These are phyloP conservation scores for Tor tambroides DNA, from an alignment of 2,113 vertebrate genomes.

Conservation along the genomic window DNA sequence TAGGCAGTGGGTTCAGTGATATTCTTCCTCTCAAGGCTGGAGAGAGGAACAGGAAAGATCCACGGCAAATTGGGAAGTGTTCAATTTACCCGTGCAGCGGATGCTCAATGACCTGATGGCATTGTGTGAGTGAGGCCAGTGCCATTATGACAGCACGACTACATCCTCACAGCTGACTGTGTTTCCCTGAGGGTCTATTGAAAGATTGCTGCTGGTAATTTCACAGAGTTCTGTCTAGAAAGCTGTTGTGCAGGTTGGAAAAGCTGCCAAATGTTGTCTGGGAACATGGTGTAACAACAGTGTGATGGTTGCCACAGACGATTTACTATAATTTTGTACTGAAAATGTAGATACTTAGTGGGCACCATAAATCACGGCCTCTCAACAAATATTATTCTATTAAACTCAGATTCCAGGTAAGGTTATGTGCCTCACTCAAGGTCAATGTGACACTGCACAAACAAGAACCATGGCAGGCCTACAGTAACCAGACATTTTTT, in stretches of 20 bases:
- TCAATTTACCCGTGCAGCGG: constrained; percentile 29
- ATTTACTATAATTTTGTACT: constrained; percentile 5
- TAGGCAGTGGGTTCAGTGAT: not conserved
- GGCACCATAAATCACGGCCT: not conserved
- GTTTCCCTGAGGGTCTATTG: constrained; percentile 21
- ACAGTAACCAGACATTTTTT: not conserved
- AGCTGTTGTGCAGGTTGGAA: constrained; percentile 4
- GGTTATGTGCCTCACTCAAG: not conserved
- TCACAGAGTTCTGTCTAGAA: constrained; percentile 11
- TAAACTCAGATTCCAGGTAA: constrained; percentile 24
- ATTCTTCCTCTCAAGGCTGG: not conserved
- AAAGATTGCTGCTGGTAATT: constrained; percentile 22
- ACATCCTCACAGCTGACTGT: constrained; percentile 31
- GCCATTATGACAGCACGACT: constrained; percentile 41
- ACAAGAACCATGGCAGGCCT: not conserved
- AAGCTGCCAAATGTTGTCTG: constrained; percentile 5
- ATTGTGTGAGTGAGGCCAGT: constrained; percentile 44
- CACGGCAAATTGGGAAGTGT: constrained; percentile 16
- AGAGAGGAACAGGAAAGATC: constrained; percentile 7
- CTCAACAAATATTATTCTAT: not conserved
- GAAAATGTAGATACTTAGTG: not conserved
- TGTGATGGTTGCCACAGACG: not conserved
- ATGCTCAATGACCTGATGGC: constrained; percentile 43
- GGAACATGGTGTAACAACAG: constrained; percentile 17
- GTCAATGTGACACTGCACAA: constrained; percentile 18